Evolutionary conservation across 2,888 invertebrate genomes (phyloP).

Genomic region (Lycia hirtaria): DNA sequence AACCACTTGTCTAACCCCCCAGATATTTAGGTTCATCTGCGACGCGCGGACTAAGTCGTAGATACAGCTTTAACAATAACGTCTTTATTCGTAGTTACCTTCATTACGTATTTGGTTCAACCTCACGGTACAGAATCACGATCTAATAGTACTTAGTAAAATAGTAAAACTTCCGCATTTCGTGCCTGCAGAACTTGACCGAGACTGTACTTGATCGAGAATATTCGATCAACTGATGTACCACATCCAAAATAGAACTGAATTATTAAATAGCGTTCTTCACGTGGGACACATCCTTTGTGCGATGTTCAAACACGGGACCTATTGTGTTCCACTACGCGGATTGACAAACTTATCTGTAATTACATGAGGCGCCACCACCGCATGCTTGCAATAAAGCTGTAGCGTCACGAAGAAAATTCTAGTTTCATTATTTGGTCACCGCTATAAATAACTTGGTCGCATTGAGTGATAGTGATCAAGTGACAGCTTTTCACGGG

Average conservation of each 20-base stretch:
- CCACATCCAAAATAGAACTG: conserved; percentile 6
- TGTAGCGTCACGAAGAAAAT: not conserved
- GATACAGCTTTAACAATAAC: no score
- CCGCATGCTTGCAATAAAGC: not conserved
- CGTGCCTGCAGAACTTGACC: not conserved
- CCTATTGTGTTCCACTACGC: conserved; percentile 25
- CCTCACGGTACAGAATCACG: no score
- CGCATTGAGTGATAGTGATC: conserved; percentile 9
- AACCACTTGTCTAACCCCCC: no score
- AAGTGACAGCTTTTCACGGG: conserved; percentile 21
- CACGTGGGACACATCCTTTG: conserved; percentile 28
- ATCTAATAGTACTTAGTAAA: no score
- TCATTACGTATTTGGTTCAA: no score
- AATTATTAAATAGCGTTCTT: conserved; percentile 33
- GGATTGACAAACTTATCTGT: not conserved
- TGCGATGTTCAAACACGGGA: conserved; percentile 25
- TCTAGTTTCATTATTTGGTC: not conserved
- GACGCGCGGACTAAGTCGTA: no score
- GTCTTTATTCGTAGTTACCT: no score
- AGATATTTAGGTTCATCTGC: no score
- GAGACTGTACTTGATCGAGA: conserved; percentile 1
- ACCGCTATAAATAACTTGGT: not conserved
- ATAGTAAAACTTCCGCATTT: not conserved
- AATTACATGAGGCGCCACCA: not conserved
- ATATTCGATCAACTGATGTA: conserved; percentile 3